Base-by-base conservation (phyloP, 2,888 invertebrate genomes). In the Leptarthrus brevirostris region DNA sequence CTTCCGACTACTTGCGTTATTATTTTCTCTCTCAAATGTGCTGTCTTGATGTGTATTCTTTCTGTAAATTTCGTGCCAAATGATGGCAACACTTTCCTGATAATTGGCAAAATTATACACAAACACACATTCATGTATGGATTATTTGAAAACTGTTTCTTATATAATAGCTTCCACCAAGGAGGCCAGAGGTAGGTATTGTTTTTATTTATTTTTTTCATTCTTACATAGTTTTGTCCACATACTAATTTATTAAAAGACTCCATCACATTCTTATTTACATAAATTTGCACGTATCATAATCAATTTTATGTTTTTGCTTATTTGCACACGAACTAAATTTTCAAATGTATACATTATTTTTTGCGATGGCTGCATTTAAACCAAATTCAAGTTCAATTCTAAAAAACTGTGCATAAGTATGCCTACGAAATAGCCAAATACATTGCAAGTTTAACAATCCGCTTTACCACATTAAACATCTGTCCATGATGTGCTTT, bases 151-250 rank as follows among this genome's bases (percentile, higher is more conserved):
- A 34, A 58, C 18, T 30, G 10, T 18, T 58, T 16, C 18, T 26
- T 36, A 58, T 36, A 20, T 77, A 74, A 76, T 89, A 93, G 93
- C 90, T 92, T 88, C 93, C 93, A 86, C 92, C 93, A 86, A 90
- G 93, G 88, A 93, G 92, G 88, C 94, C 94, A 83, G 95, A 95
- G 93, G 94, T 94, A 91, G 88, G 93, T 90, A 81, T 76, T 76
- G 77, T 73, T 77, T 72, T 77, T 74, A 40, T 77, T 74, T 66
- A 73, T 77, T 72, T 64, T 73, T 72, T 61, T 47, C 49, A 44
- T 72, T 73, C 22, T 24, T 34, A 30, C 52, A 54, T n/a, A 36
- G 36, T 52, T 69, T 44, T 30, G 18, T 18, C 52, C 16, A 20
- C 20, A 18, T 52, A 69, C 49, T 52, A 49, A 69, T 26, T 44